A percentile compares a stretch with the other conserved stretches of the same genome.
phyloP scores from a whole-genome alignment of 1,140 invertebrate species.

The Drosophila pruinosa region DNA sequence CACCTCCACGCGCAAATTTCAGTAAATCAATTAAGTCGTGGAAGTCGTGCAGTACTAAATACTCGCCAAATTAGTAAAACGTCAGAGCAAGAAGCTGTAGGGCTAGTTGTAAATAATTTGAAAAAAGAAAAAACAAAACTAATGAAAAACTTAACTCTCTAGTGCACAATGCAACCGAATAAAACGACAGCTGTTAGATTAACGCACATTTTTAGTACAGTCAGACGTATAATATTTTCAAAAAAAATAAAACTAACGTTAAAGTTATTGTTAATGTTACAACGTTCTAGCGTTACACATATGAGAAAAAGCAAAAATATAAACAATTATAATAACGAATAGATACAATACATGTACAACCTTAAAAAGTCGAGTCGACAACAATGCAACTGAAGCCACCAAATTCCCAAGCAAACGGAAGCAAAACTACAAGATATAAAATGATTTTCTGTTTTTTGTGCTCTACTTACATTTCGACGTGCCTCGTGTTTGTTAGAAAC shows the following conservation, averaged over 20 bases:
- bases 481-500: conserved; percentile 79
- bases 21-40: conserved; percentile 58
- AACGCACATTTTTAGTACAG: conserved; percentile 69
- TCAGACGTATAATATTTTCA: conserved; percentile 52
- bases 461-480: conserved; percentile 76
- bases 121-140: conserved; percentile 29
- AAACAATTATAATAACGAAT: conserved; percentile 59
- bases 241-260: conserved; percentile 47
- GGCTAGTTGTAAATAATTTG: conserved; percentile 77
- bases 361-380: conserved; percentile 67
- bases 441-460: conserved; percentile 58
- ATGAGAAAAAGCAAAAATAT: conserved; percentile 46
- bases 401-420: conserved; percentile 69
- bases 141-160: conserved; percentile 53
- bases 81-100: conserved; percentile 52
- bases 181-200: conserved; percentile 69
- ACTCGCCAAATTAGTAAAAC: conserved; percentile 73
- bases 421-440: conserved; percentile 58
- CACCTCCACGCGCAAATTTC: conserved; percentile 84
- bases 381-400: conserved; percentile 74
- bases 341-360: conserved; percentile 52
- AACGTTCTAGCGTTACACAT: conserved; percentile 48
- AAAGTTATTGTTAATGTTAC: conserved; percentile 73
- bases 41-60: conserved; percentile 45
- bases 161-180: conserved; percentile 62